A percentile compares a stretch with the other conserved stretches of the same genome.
phyloP scores from a whole-genome alignment of 2,888 invertebrate genomes.

The Troides aeacus region DNA sequence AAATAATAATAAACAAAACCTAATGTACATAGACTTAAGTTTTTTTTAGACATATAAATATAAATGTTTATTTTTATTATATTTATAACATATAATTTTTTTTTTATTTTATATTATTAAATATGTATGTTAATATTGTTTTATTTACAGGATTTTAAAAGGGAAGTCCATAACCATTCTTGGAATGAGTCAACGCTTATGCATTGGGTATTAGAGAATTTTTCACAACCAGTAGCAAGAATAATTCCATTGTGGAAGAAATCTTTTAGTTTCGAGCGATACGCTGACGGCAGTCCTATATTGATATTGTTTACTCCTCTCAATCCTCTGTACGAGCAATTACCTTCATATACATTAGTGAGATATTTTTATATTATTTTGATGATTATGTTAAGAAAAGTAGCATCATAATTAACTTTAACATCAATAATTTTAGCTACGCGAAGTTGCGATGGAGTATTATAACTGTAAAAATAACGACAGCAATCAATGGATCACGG shows the following conservation, averaged over 20 bases:
- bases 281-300: conserved; percentile 84
- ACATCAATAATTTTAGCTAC: conserved; percentile 73
- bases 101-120: neutral
- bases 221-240: conserved; percentile 83
- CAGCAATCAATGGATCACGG: conserved; percentile 65
- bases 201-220: conserved; percentile 82
- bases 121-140: neutral
- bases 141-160: conserved; percentile 73
- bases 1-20: too few relatives aligned
- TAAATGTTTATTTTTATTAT: neutral
- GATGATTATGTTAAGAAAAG: too few relatives aligned
- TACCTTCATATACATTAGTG: conserved; percentile 87
- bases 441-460: conserved; percentile 86
- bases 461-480: conserved; percentile 82
- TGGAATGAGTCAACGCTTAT: conserved; percentile 70
- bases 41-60: too few relatives aligned
- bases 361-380: conserved; percentile 35
- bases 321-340: conserved; percentile 83
- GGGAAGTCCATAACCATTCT: conserved; percentile 47
- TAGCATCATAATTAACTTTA: too few relatives aligned
- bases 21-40: too few relatives aligned
- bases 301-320: conserved; percentile 89
- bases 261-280: conserved; percentile 83
- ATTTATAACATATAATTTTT: neutral
- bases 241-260: conserved; percentile 86